These are phyloP conservation scores for Zygaena filipendulae DNA, from an alignment of 2,888 invertebrate species.

Conservation along the genomic window DNA sequence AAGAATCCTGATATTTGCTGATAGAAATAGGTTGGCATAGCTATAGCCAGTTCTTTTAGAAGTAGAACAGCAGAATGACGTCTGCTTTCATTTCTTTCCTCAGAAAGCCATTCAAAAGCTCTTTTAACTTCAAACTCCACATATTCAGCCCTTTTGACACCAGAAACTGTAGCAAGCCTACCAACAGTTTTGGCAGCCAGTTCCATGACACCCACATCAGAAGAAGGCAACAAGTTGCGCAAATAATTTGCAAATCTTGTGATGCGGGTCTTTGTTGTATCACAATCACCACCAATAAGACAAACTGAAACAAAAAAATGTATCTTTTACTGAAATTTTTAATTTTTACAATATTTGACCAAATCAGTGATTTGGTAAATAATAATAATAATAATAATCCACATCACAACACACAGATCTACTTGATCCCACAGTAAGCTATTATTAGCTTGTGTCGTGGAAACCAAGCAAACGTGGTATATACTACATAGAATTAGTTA, in stretches of 20 bases:
- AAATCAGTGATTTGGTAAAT: background rate
- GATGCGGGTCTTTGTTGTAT: conserved; percentile 89
- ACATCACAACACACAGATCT: no score
- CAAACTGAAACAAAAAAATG: conserved; percentile 72
- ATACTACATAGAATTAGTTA: no score
- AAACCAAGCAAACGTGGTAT: no score
- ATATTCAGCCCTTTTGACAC: conserved; percentile 94
- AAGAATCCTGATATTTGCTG: conserved; percentile 94
- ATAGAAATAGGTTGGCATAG: conserved; percentile 97
- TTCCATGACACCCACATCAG: conserved; percentile 94
- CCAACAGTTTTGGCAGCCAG: conserved; percentile 96
- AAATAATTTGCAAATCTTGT: conserved; percentile 94
- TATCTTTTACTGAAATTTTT: background rate
- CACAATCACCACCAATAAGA: conserved; percentile 92
- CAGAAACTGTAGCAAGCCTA: conserved; percentile 89
- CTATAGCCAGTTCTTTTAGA: conserved; percentile 91
- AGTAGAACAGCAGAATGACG: conserved; percentile 93
- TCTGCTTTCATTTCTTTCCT: conserved; percentile 90
- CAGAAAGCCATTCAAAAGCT: conserved; percentile 95
- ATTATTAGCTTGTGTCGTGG: no score
- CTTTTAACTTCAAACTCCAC: conserved; percentile 98
- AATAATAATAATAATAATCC: no score
- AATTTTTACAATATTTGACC: no score
- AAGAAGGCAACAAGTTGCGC: conserved; percentile 88
- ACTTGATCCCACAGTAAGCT: no score